Evolutionary conservation across 37 sponge, comb jelly and placozoan species (phyloP).

Genomic region (Chondrilla cf. caribensis): DNA sequence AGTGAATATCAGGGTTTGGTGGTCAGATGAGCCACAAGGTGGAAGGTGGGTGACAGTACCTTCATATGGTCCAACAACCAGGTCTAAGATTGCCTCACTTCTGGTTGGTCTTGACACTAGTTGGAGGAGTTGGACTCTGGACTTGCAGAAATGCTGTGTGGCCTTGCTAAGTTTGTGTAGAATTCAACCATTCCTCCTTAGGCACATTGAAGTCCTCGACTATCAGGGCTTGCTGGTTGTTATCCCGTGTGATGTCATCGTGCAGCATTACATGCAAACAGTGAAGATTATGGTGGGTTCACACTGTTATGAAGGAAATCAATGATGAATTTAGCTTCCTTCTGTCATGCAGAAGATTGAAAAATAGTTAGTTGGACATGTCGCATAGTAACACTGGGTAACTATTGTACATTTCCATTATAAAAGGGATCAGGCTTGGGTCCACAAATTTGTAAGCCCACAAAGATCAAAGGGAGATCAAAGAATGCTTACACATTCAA

Average conservation of each 20-base stretch:
- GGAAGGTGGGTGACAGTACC: slow-evolving; percentile 21
- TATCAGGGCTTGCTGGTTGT: slow-evolving; percentile 7
- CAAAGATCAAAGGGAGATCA: too few relatives aligned
- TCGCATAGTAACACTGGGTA: neutral
- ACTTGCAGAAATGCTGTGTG: slow-evolving; percentile 5
- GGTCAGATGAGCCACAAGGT: slow-evolving; percentile 26
- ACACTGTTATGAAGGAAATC: too few relatives aligned
- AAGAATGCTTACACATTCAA: too few relatives aligned
- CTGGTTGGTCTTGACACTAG: slow-evolving; percentile 12
- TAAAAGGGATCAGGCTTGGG: too few relatives aligned
- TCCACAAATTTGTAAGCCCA: too few relatives aligned
- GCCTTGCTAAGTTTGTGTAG: slow-evolving; percentile 20
- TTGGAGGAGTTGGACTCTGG: slow-evolving; percentile 9
- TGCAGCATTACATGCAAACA: too few relatives aligned
- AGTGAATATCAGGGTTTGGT: slow-evolving; percentile 13
- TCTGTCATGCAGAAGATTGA: too few relatives aligned
- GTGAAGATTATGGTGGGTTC: too few relatives aligned
- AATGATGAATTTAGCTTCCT: too few relatives aligned
- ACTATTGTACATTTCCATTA: neutral
- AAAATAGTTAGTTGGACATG: too few relatives aligned
- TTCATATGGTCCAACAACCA: slow-evolving; percentile 15
- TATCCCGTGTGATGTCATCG: neutral
- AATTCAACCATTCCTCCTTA: slow-evolving; percentile 17
- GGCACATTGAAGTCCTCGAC: slow-evolving; percentile 12
- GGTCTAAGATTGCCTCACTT: slow-evolving; percentile 22